Evolutionary conservation across 2,888 invertebrate species (phyloP).

Genomic region (Pseudococcus longispinus): DNA sequence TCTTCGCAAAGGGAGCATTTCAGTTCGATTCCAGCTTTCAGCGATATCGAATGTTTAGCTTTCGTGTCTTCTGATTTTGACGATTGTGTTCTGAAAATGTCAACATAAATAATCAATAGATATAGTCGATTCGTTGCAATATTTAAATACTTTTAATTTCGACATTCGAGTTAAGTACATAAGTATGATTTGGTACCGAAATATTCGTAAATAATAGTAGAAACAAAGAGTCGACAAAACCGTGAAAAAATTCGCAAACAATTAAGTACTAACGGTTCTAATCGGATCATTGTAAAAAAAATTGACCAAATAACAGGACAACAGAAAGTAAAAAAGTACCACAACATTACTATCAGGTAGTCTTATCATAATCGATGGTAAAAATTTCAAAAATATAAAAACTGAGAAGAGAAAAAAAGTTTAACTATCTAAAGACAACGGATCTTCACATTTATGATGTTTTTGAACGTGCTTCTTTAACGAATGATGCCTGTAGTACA

Average conservation of each 20-base stretch:
- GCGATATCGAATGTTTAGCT: not conserved
- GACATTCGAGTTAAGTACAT: not conserved
- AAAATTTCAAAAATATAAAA: too few species aligned
- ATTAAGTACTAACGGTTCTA: not conserved
- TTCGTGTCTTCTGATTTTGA: not conserved
- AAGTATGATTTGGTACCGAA: constrained; percentile 5
- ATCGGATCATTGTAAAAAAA: not conserved
- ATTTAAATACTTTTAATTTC: not conserved
- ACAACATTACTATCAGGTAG: too few species aligned
- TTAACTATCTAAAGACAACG: too few species aligned
- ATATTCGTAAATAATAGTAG: not conserved
- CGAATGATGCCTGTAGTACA: not conserved
- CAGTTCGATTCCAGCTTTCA: not conserved
- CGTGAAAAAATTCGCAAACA: not conserved
- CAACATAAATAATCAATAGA: not conserved
- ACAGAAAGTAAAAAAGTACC: too few species aligned
- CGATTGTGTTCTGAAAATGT: not conserved
- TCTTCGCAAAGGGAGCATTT: not conserved
- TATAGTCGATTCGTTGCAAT: not conserved
- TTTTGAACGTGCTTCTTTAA: not conserved
- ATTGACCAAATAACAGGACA: too few species aligned
- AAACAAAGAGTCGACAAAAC: not conserved
- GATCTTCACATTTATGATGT: constrained; percentile 28
- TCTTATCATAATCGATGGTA: too few species aligned
- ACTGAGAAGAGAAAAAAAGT: too few species aligned